Evolutionary conservation across 1,140 invertebrate genomes (phyloP), one percentile per base, ranked within the genome.

Genomic region (Nixonia krombeini): DNA sequence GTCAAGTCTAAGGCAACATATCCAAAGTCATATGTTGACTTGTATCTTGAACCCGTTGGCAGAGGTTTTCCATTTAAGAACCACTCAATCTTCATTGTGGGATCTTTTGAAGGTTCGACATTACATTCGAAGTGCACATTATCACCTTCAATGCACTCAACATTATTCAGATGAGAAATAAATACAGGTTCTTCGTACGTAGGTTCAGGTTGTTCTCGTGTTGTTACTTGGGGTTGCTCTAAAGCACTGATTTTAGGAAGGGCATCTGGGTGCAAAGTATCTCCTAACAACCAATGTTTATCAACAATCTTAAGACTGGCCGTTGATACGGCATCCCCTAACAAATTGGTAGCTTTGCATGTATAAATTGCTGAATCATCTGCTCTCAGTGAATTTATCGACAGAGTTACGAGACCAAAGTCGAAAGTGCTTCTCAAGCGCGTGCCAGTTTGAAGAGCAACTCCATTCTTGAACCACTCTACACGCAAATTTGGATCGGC

Each of bases 311-410:
- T 96, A 26, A 98, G 87, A 0, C 92, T 94, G 66, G 93, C 92
- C 0, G 95, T 97, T 2, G 95, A 96, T 16, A 96, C 93, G 45
- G 95, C 95, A 87, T 97, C 94, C 13, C 96, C 96, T 41, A 94
- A 86, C 47, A 93, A 84, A 81, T 97, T 97, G 3, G 91, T 94
- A 3, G 96, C 95, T 85, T 95, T 94, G 83, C 96, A 97, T 1
- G 94, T 96, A 72, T 98, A 98, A 76, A 97, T 95, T 21, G 95
- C 96, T 6, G 94, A 94, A 85, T 98, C 96, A 76, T 96, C 94
- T 18, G 90, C 86, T 69, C 96, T 88, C 21, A 96, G 74, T 13
- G 93, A 90, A 77, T 94, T 94, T 49, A 98, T 94, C 21, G 95
- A 94, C 5, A 98, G 82, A 0, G 93, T 94, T 0, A 97, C 95